phyloP scores from a whole-genome alignment of 2,888 invertebrate genomes.

The Ptilodon capucinus region DNA sequence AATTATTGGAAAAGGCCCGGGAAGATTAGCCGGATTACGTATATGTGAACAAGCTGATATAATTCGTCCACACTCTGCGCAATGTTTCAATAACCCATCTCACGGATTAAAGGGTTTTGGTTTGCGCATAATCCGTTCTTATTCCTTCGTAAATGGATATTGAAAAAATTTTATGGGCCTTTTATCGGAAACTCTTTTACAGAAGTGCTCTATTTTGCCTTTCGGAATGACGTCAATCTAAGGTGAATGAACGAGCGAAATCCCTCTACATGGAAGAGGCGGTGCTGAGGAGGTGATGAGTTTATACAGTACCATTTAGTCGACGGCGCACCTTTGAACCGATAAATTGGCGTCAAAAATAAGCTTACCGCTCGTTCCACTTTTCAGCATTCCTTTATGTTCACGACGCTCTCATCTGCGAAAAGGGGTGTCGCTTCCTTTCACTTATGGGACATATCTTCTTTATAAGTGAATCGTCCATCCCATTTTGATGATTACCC shows the following conservation, averaged over 20 bases:
- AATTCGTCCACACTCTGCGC: conserved; percentile 57
- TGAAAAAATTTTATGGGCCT: conserved; percentile 74
- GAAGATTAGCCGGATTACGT: conserved; percentile 39
- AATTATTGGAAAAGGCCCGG: conserved; percentile 41
- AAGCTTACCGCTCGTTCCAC: conserved; percentile 50
- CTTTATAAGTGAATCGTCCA: conserved; percentile 35
- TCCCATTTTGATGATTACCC: conserved; percentile 19
- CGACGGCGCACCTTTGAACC: conserved; percentile 73
- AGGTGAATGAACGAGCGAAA: conserved; percentile 80
- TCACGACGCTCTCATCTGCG: conserved; percentile 25
- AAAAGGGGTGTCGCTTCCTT: conserved; percentile 35
- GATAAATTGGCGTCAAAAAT: conserved; percentile 67
- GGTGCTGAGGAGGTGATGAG: conserved; percentile 75
- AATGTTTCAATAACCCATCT: conserved; percentile 71
- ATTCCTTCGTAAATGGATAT: conserved; percentile 77
- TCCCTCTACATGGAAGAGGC: conserved; percentile 78
- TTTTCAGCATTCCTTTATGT: conserved; percentile 53
- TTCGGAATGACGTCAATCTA: conserved; percentile 77
- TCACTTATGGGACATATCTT: conserved; percentile 39
- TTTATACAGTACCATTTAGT: conserved; percentile 75
- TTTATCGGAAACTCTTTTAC: conserved; percentile 76
- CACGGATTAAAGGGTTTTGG: conserved; percentile 70
- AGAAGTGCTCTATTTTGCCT: conserved; percentile 76
- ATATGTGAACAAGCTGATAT: conserved; percentile 46
- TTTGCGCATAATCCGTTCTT: conserved; percentile 74